Conservation (phyloP, 2,113 vertebrate species). For the Gnathonemus longibarbis region DNA sequence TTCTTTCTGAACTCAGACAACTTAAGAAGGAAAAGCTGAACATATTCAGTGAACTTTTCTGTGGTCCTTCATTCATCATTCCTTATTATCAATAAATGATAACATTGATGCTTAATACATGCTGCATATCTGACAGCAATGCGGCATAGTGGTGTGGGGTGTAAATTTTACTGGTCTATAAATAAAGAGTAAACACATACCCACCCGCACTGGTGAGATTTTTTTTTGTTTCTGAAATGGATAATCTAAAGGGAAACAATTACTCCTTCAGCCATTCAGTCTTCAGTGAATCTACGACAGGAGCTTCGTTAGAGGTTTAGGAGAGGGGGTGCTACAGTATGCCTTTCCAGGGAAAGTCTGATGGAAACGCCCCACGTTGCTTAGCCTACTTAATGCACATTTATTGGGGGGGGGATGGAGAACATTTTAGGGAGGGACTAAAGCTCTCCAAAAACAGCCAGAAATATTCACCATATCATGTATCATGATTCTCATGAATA, state of each 20-base stretch:
- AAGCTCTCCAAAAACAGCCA: not conserved
- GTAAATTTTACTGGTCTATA: not conserved
- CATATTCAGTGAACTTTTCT: not conserved
- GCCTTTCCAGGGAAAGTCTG: not conserved
- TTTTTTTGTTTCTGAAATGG: not conserved
- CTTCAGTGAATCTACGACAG: not conserved
- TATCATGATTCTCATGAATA: not conserved
- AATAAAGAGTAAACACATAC: not conserved
- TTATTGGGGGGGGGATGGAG: not conserved
- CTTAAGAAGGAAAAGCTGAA: not conserved
- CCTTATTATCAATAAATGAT: not conserved
- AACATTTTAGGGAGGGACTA: not conserved
- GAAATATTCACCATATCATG: not conserved
- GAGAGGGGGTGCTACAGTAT: not conserved
- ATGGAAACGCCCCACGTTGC: not conserved
- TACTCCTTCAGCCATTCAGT: not conserved
- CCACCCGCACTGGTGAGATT: not conserved
- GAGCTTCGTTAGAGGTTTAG: not conserved
- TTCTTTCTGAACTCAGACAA: not conserved
- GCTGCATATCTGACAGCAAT: not conserved
- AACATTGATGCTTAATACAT: not conserved
- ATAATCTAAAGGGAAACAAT: not conserved
- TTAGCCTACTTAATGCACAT: not conserved
- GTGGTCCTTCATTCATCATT: not conserved
- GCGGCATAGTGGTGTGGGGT: not conserved